Conservation (phyloP, 2,797 vertebrate species). For the Anisognathus igniventris region DNA sequence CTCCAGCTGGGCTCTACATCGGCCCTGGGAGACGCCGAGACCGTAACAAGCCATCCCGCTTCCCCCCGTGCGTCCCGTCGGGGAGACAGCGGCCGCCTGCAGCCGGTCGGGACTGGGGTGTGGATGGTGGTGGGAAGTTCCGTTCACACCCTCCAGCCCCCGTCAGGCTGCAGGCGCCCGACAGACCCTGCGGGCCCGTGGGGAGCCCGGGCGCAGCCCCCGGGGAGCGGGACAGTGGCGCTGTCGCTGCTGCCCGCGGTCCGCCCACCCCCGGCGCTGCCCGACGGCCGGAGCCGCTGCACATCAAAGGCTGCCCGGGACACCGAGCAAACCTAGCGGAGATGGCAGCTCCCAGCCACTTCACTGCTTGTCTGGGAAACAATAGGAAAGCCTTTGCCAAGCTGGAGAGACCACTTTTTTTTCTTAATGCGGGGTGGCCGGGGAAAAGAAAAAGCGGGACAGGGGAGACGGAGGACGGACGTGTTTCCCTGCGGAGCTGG, state of each 20-base stretch:
- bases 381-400: conserved; percentile 40
- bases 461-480: not conserved
- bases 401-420: not conserved
- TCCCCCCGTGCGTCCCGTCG: not conserved
- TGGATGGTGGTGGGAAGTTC: not conserved
- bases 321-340: not conserved
- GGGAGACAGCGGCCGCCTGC: not conserved
- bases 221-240: not conserved
- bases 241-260: not conserved
- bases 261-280: not conserved
- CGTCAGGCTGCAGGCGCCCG: not conserved
- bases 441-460: not conserved
- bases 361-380: conserved; percentile 17
- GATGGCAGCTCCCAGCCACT: not conserved
- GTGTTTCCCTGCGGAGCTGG: not conserved
- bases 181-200: not conserved
- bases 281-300: not conserved
- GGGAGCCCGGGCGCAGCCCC: not conserved
- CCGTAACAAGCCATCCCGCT: not conserved
- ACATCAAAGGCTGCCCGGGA: not conserved
- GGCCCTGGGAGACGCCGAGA: not conserved
- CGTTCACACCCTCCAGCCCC: not conserved
- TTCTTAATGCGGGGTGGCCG: not conserved
- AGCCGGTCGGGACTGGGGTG: not conserved
- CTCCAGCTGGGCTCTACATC: not conserved